Evolutionary conservation across 2,113 vertebrate species (phyloP).

Genomic region (Vulpes lagopus): DNA sequence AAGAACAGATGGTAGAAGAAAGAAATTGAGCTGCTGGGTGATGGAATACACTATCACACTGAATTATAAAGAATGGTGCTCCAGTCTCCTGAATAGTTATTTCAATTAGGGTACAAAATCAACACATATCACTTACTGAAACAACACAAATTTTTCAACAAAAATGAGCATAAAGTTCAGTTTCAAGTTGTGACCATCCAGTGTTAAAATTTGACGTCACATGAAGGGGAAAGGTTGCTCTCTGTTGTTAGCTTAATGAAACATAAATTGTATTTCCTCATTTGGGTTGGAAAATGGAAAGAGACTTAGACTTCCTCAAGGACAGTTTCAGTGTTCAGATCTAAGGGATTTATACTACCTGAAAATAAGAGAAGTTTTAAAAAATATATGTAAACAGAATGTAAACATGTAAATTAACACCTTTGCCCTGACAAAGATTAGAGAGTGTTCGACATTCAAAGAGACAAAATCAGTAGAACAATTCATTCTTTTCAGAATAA

Average conservation of each 20-base stretch:
- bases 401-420: neutral
- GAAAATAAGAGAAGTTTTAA: neutral
- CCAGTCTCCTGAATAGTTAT: conserved; percentile 77
- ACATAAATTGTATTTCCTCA: neutral
- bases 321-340: neutral
- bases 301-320: neutral
- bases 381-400: neutral
- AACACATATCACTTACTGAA: conserved; percentile 62
- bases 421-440: conserved; percentile 33
- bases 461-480: conserved; percentile 9
- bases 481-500: neutral
- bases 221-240: neutral
- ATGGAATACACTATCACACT: conserved; percentile 86
- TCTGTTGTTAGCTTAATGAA: neutral
- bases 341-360: neutral
- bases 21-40: conserved; percentile 86
- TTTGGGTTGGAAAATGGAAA: neutral
- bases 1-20: conserved; percentile 89
- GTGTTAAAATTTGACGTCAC: neutral
- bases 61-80: conserved; percentile 85
- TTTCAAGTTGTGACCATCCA: conserved; percentile 26
- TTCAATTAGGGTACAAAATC: conserved; percentile 64
- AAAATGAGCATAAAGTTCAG: conserved; percentile 33
- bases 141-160: conserved; percentile 54
- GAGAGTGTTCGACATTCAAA: neutral